Evolutionary conservation across 2,888 invertebrate species (phyloP).

Genomic region (Brenthis ino): DNA sequence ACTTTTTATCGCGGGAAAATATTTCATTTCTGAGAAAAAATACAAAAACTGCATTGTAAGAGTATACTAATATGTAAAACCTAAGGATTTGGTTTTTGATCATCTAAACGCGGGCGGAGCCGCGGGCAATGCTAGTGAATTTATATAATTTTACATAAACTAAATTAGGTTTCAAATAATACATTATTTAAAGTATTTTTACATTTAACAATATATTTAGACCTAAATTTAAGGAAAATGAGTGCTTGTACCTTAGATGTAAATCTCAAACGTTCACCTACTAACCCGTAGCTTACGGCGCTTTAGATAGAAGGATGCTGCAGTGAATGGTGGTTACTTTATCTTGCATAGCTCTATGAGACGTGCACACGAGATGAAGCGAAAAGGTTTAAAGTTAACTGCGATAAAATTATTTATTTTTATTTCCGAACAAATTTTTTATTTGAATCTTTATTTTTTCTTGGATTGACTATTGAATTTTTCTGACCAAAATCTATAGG

Average conservation of each 20-base stretch:
- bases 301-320: slow-evolving; percentile 16
- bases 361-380: slow-evolving; percentile 3
- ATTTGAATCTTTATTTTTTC: background rate
- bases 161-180: too few species aligned
- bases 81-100: too few species aligned
- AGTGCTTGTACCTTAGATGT: slow-evolving; percentile 6
- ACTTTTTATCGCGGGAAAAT: too few species aligned
- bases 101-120: too few species aligned
- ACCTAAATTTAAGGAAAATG: background rate
- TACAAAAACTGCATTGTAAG: too few species aligned
- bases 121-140: too few species aligned
- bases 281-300: slow-evolving; percentile 13
- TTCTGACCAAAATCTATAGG: too few species aligned
- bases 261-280: slow-evolving; percentile 19
- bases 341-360: slow-evolving; percentile 5
- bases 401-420: background rate
- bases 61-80: too few species aligned
- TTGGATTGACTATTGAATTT: too few species aligned
- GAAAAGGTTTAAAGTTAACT: slow-evolving; percentile 6
- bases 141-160: too few species aligned
- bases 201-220: slow-evolving; percentile 1
- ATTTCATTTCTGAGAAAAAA: too few species aligned
- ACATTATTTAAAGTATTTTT: background rate
- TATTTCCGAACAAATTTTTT: background rate
- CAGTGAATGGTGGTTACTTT: slow-evolving; percentile 12